A percentile compares a stretch with the other conserved stretches of the same genome.
Conservation (phyloP, 1,140 invertebrate genomes). For the Penaeus vannamei region DNA sequence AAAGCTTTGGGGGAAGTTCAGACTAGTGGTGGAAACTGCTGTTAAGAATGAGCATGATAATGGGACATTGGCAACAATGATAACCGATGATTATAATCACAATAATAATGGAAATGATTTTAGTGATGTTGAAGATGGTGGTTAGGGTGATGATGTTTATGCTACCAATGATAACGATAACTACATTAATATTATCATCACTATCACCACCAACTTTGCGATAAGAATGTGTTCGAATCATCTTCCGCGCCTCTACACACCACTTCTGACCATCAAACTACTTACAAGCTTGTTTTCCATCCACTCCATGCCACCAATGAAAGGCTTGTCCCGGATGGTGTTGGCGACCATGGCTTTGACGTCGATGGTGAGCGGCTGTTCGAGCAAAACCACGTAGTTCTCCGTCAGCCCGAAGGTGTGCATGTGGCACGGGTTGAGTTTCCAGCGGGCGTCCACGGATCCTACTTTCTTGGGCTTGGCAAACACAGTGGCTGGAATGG, state of each 20-base stretch:
- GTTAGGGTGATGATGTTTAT: no score
- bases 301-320: slow-evolving; percentile 68
- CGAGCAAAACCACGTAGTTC: slow-evolving; percentile 71
- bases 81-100: no score
- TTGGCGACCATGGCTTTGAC: slow-evolving; percentile 67
- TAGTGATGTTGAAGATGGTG: no score
- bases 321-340: slow-evolving; percentile 65
- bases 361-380: slow-evolving; percentile 70
- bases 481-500: slow-evolving; percentile 46
- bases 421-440: slow-evolving; percentile 70
- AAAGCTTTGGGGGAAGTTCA: not conserved
- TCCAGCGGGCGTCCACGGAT: slow-evolving; percentile 69
- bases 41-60: no score
- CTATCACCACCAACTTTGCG: not conserved
- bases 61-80: no score
- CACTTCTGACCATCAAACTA: not conserved
- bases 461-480: slow-evolving; percentile 66
- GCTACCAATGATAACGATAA: no score
- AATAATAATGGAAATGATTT: no score
- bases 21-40: not conserved
- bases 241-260: not conserved
- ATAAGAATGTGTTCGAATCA: not conserved
- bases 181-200: no score
- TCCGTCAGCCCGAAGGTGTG: slow-evolving; percentile 72
- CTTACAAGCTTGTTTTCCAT: slow-evolving; percentile 57